Base-by-base conservation (phyloP, 2,113 vertebrate species). In the Donacobius atricapilla region DNA sequence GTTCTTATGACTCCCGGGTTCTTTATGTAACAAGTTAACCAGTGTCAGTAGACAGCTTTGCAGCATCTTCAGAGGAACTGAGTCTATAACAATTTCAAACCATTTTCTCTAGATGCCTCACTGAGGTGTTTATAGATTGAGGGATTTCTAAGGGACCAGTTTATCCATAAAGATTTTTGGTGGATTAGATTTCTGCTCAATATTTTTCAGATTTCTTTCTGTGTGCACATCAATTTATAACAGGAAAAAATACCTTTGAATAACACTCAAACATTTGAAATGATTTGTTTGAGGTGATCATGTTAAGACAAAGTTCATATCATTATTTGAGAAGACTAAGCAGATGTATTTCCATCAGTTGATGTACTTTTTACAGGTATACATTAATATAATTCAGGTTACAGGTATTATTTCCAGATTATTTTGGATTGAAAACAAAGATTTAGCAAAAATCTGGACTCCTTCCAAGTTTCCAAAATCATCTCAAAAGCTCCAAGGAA, bases 401-500 rank as follows among this genome's bases (percentile, higher is more conserved):
- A 76, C 76, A 94, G 83, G 61, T 92, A 94, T 80, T 86, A 71
- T 76, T 96, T 96, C 86, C 93, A 83, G 79, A 89, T 91, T 93
- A 96, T 87, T 92, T 89, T 85, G 78, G 73, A 90, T 90, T 80
- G 87, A 77, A 97, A 96, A 94, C 78, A 95, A 95, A 94, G 89
- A 68, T 4, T 75, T 93, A 93, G 72, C 14, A 92, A 90, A 93
- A 94, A 53, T 56, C n/a, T 96, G 93, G 89, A 91, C 20, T 82
- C 61, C 30, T 87, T 78, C 94, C 90, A 96, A 83, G 54, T 57
- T 94, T 93, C 92, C 68, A 91, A 89, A 96, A 84, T 82, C 71
- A 83, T 58, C 50, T 92, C 6, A 1, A 85, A 79, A 94, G 35
- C 61, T 91, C 56, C 35, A 82, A 92, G 71, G 39, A 56, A 39